Conservation (phyloP, 23 tunicate genomes). For the Trididemnum nubilum region DNA sequence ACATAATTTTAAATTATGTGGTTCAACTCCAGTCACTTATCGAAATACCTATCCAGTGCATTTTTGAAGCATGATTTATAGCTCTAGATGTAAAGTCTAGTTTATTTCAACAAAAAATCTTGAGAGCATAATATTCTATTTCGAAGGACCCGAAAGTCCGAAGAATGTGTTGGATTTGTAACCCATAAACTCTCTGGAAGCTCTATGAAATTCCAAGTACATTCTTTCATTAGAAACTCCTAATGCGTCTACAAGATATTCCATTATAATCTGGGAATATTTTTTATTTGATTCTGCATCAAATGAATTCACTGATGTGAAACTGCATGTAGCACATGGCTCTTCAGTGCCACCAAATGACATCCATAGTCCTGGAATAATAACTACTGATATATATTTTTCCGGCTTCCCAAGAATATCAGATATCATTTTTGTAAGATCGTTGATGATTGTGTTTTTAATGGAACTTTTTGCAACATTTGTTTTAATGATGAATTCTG, state of each 20-base stretch:
- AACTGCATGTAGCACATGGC: conserved; percentile 49
- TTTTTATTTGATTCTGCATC: conserved; percentile 26
- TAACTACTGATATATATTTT: conserved; percentile 39
- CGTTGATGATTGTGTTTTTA: conserved; percentile 29
- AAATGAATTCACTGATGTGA: conserved; percentile 37
- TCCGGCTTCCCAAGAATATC: conserved; percentile 44
- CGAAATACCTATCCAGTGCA: too few relatives aligned
- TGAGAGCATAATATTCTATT: too few relatives aligned
- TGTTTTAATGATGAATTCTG: conserved; percentile 45
- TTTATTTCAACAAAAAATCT: too few relatives aligned
- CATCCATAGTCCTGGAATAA: conserved; percentile 67
- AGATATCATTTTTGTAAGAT: conserved; percentile 22
- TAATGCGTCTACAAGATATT: conserved; percentile 16
- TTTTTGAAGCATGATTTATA: too few relatives aligned
- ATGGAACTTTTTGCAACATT: conserved; percentile 30
- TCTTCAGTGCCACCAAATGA: conserved; percentile 62
- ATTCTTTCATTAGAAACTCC: conserved; percentile 50
- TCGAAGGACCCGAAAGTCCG: conserved; percentile 12
- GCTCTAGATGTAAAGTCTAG: too few relatives aligned
- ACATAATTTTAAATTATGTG: too few relatives aligned
- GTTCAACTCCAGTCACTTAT: too few relatives aligned
- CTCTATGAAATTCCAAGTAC: conserved; percentile 39
- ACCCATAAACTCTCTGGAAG: conserved; percentile 21
- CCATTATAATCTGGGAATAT: conserved; percentile 22
- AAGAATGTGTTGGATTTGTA: conserved; percentile 48